phyloP scores from a whole-genome alignment of 2,888 invertebrate genomes.

The Odontothrips loti region DNA sequence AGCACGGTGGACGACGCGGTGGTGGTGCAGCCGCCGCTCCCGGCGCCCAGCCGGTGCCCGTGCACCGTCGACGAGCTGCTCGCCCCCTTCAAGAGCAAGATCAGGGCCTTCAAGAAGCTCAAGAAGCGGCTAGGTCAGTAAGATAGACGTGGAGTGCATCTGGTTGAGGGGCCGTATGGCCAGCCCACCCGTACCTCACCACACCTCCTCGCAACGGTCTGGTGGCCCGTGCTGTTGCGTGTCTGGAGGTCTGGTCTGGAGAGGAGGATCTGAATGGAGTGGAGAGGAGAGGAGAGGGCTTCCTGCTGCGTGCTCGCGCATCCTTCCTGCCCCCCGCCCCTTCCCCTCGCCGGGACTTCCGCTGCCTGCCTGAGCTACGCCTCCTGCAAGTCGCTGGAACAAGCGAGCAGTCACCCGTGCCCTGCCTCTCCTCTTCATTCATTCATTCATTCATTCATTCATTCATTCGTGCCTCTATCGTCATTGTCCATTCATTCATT shows the following conservation, averaged over 20 bases:
- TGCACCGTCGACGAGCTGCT: constrained; percentile 46
- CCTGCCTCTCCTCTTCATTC: background rate
- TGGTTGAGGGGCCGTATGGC: background rate
- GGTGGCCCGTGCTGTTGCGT: background rate
- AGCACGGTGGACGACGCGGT: background rate
- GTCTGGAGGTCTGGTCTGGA: background rate
- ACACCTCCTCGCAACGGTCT: too few species aligned
- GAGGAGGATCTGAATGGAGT: background rate
- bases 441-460: too few species aligned
- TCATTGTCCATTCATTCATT: too few species aligned
- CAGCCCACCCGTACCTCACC: too few species aligned
- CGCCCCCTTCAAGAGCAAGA: constrained; percentile 60
- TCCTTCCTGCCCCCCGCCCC: background rate
- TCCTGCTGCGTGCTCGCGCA: background rate
- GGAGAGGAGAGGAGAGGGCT: background rate
- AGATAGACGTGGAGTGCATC: background rate
- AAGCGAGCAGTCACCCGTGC: background rate
- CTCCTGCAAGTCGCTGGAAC: background rate
- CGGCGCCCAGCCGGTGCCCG: constrained; percentile 31
- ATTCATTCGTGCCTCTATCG: too few species aligned
- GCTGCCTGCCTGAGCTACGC: background rate
- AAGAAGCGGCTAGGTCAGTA: constrained; percentile 71
- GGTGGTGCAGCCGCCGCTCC: background rate
- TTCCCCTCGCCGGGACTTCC: background rate
- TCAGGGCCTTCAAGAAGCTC: constrained; percentile 86